Percentiles rank a stretch among this genome's conserved stretches.
These are phyloP conservation scores for Pelodiscus sinensis DNA, from an alignment of 2,113 vertebrate genomes.

Conservation along the genomic window DNA sequence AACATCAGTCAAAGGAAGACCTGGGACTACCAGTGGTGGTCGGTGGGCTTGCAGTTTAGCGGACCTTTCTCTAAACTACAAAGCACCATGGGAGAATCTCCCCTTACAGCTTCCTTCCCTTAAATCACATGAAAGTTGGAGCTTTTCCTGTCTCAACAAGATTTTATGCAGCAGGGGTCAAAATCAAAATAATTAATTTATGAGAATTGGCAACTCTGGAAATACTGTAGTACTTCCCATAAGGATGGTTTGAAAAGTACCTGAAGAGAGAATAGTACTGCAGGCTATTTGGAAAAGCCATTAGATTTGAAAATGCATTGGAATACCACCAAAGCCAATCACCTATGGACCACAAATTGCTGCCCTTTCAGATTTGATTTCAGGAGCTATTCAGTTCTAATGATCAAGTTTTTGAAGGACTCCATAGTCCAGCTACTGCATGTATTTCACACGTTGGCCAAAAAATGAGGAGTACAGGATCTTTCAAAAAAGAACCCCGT, in stretches of 20 bases:
- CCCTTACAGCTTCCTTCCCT: not conserved
- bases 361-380: not conserved
- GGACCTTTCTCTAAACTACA: slow-evolving; percentile 28
- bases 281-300: slow-evolving; percentile 4
- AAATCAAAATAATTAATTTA: slow-evolving; percentile 7
- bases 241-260: not conserved
- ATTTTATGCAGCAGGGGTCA: not conserved
- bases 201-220: not conserved
- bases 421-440: not conserved
- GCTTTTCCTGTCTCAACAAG: not conserved
- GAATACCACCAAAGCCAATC: not conserved
- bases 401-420: slow-evolving; percentile 16
- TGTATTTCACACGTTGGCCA: not conserved
- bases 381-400: slow-evolving; percentile 1
- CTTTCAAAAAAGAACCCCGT: too few species aligned
- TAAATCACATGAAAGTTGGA: slow-evolving; percentile 17
- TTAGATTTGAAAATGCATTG: not conserved
- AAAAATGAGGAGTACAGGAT: too few species aligned
- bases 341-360: not conserved
- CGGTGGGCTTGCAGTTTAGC: slow-evolving; percentile 8
- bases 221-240: not conserved
- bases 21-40: not conserved
- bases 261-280: not conserved
- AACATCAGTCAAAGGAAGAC: not conserved
- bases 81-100: not conserved